A percentile compares a stretch with the other conserved stretches of the same genome.
phyloP scores from a whole-genome alignment of 2,888 invertebrate species.

The Apodemia duryi region DNA sequence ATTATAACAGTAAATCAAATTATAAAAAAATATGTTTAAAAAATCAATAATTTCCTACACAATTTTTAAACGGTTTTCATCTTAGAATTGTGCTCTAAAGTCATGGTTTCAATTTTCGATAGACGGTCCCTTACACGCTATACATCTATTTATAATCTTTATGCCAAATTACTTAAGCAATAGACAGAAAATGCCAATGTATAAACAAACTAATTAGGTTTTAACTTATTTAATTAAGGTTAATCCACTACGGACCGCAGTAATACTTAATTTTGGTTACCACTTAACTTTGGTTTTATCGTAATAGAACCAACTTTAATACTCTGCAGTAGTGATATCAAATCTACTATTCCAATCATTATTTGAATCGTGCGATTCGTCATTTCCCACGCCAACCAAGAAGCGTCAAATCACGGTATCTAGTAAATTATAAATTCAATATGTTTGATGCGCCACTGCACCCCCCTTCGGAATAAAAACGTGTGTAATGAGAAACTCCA shows the following conservation, averaged over 20 bases:
- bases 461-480: slow-evolving; percentile 56
- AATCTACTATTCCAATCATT: slow-evolving; percentile 18
- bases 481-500: slow-evolving; percentile 51
- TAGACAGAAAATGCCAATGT: too few relatives aligned
- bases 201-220: too few relatives aligned
- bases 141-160: too few relatives aligned
- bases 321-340: slow-evolving; percentile 3
- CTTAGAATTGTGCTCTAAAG: too few relatives aligned
- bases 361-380: slow-evolving; percentile 46
- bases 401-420: slow-evolving; percentile 61
- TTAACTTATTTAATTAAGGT: background rate
- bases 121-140: too few relatives aligned
- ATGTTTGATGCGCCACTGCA: slow-evolving; percentile 65
- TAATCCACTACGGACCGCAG: background rate
- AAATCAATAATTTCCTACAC: too few relatives aligned
- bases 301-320: slow-evolving; percentile 13
- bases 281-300: background rate
- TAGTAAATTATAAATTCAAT: slow-evolving; percentile 58
- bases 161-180: too few relatives aligned
- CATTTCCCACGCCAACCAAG: slow-evolving; percentile 63
- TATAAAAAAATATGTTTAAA: too few relatives aligned
- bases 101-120: too few relatives aligned
- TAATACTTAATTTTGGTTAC: background rate
- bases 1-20: too few relatives aligned
- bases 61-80: too few relatives aligned